phyloP scores from a whole-genome alignment of 2,888 invertebrate species.

The Drosophila mettleri region DNA sequence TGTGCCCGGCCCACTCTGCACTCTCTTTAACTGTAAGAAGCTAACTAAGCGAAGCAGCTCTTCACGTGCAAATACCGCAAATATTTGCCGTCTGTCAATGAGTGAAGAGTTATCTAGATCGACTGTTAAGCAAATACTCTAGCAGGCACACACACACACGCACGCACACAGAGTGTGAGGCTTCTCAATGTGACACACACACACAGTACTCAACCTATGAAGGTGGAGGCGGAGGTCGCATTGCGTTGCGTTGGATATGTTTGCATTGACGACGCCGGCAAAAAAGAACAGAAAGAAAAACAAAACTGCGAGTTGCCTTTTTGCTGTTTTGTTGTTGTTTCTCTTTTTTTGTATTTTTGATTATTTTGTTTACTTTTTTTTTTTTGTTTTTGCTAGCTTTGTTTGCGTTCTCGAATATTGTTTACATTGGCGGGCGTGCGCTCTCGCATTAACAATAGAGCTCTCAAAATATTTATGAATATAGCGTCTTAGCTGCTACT shows the following conservation, averaged over 20 bases:
- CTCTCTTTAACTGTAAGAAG: neutral
- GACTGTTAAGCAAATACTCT: conserved; percentile 27
- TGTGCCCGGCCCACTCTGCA: neutral
- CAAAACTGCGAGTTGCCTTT: conserved; percentile 13
- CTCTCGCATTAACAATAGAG: conserved; percentile 35
- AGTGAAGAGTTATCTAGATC: conserved; percentile 39
- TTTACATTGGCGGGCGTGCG: conserved; percentile 57
- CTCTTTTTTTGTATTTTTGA: conserved; percentile 10
- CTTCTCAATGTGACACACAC: conserved; percentile 27
- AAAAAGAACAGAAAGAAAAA: conserved; percentile 12
- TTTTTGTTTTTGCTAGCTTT: conserved; percentile 28
- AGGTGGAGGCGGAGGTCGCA: conserved; percentile 54
- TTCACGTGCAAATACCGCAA: conserved; percentile 12
- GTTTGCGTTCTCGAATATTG: conserved; percentile 42
- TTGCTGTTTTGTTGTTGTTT: conserved; percentile 3
- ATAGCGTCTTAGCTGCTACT: conserved; percentile 42
- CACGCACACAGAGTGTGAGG: conserved; percentile 22
- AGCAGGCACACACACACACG: conserved; percentile 20
- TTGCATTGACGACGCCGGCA: conserved; percentile 50
- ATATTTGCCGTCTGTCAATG: conserved; percentile 17
- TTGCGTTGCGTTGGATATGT: conserved; percentile 48
- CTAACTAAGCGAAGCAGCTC: conserved; percentile 15
- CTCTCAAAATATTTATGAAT: conserved; percentile 44
- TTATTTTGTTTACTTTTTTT: conserved; percentile 20
- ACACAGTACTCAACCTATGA: conserved; percentile 30